Percentiles rank a stretch among this genome's conserved stretches.
These are phyloP conservation scores for Lasioglossum leucozonium DNA, from an alignment of 2,888 invertebrate species.

Conservation along the genomic window DNA sequence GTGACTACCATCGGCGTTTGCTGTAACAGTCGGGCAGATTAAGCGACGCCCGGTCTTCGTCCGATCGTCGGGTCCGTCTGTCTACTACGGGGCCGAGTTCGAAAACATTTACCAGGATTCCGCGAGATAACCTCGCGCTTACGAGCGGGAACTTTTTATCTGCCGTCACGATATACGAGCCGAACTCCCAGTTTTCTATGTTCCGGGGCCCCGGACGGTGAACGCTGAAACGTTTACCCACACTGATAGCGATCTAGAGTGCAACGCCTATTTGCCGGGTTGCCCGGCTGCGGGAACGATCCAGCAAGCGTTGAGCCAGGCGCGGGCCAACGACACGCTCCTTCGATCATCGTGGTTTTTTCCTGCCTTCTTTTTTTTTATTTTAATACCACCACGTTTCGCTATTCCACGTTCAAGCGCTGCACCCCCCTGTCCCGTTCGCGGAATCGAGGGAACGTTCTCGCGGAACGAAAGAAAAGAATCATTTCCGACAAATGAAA, in stretches of 20 bases:
- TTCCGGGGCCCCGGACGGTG: conserved; percentile 63
- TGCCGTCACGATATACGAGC: conserved; percentile 70
- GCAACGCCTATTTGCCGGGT: conserved; percentile 69
- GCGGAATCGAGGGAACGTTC: neutral
- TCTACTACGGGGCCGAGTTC: conserved; percentile 28
- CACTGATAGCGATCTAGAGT: conserved; percentile 73
- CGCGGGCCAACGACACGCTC: conserved; percentile 55
- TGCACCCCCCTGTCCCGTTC: neutral
- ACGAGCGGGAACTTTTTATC: conserved; percentile 70
- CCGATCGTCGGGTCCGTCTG: conserved; percentile 22
- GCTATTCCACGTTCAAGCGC: neutral
- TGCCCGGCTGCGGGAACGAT: conserved; percentile 61
- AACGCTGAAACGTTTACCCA: conserved; percentile 72
- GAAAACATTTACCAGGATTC: conserved; percentile 71
- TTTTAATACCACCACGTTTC: neutral
- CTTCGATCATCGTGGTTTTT: conserved; percentile 15
- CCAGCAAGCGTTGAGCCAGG: conserved; percentile 49
- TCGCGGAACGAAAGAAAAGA: neutral
- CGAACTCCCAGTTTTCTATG: conserved; percentile 71
- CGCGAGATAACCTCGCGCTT: conserved; percentile 71
- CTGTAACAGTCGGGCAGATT: conserved; percentile 60
- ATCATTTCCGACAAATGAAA: neutral
- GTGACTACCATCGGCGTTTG: conserved; percentile 58
- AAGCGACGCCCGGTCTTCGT: conserved; percentile 50
- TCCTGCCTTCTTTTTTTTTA: neutral